These are phyloP conservation scores for Pachycephala philippinensis DNA, from an alignment of 2,113 vertebrate genomes.

Conservation along the genomic window DNA sequence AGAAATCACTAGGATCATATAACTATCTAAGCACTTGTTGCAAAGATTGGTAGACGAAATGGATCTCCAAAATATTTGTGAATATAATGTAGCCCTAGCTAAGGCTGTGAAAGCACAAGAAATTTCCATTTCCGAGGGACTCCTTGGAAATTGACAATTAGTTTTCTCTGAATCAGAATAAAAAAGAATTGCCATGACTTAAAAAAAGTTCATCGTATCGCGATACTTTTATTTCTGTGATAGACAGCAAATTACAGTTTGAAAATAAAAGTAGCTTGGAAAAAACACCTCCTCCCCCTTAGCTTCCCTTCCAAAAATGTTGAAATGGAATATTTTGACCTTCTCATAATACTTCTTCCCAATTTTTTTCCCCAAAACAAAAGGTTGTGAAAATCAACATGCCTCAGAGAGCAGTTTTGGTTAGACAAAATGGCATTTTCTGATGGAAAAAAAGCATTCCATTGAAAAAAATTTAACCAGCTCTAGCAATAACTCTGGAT, in stretches of 20 bases:
- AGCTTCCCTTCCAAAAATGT: slow-evolving; percentile 14
- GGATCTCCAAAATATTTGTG: not conserved
- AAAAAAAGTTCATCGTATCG: not conserved
- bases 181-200: not conserved
- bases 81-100: not conserved
- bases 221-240: not conserved
- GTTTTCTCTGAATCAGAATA: not conserved
- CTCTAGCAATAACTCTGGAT: slow-evolving; percentile 36
- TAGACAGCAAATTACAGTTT: not conserved
- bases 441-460: slow-evolving; percentile 56
- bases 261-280: slow-evolving; percentile 40
- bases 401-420: slow-evolving; percentile 40
- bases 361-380: slow-evolving; percentile 30
- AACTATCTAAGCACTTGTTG: slow-evolving; percentile 6
- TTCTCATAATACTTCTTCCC: slow-evolving; percentile 51
- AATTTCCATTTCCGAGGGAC: not conserved
- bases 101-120: not conserved
- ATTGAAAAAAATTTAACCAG: slow-evolving; percentile 34
- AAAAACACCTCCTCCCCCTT: slow-evolving; percentile 4
- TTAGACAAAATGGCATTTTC: slow-evolving; percentile 45
- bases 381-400: slow-evolving; percentile 62
- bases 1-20: not conserved
- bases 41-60: not conserved
- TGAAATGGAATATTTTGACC: slow-evolving; percentile 66
- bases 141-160: not conserved